Evolutionary conservation across 2,888 invertebrate species (phyloP), one percentile per base, ranked within the genome.

Genomic region (Aricia artaxerxes): DNA sequence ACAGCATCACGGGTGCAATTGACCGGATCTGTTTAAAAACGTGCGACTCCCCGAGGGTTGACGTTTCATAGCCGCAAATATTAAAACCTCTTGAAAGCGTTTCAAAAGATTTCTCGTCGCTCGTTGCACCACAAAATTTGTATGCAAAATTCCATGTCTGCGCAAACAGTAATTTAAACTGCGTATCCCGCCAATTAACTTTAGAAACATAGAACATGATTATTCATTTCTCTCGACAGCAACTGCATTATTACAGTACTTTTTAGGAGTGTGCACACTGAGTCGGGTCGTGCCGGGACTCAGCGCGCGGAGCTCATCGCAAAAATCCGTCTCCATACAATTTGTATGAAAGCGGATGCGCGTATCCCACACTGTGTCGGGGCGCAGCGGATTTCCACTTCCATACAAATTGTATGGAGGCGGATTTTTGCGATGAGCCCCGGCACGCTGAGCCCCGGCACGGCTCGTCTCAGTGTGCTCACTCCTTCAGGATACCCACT

Each of bases 81-180:
- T 38, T 69, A 64, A 64, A 64, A 31, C 38, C 35, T 35, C 69
- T 69, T 69, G 35, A 69, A 69, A 69, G 69, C 35, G 13, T 69
- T 69, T 69, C 69, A 69, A 69, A 69, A 69, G 69, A 69, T 69
- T 35, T 69, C 69, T 35, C 35, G 35, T 13, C 69, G 35, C 69
- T 69, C 69, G 69, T 35, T 35, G 24, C 35, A 5, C 69, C 35
- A 69, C 69, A 16, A 69, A 35, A 69, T 69, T 69, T 64, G 64
- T 64, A 64, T 64, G 64, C 64, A 64, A 64, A 64, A 64, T 11
- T 69, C 35, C 69, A 69, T 69, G 69, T 69, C 35, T 64, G 64
- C 16, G 35, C 69, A 69, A 69, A 69, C 69, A 69, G 69, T 13
- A 35, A 69, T 69, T 35, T 69, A 38, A 35, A 1, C 64, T 64